Percentiles rank a stretch among this genome's conserved stretches.
Conservation (phyloP, 2,888 invertebrate genomes). For the Protula sp. region DNA sequence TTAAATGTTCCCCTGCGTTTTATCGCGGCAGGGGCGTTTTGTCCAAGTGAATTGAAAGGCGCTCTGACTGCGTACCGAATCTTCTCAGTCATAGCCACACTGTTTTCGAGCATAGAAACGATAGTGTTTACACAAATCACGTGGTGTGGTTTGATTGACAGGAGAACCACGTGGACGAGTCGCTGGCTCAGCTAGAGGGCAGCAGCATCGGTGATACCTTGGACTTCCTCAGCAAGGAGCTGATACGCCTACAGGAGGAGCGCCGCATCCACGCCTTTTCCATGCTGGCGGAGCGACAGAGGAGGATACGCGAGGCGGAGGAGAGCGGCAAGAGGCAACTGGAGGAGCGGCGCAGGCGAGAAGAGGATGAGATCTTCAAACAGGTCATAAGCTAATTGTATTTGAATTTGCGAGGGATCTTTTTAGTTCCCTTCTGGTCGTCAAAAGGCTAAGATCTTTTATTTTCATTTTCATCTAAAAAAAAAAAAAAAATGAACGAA, state of each 20-base stretch:
- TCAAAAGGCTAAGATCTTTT: background rate
- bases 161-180: slow-evolving; percentile 57
- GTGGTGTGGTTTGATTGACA: slow-evolving; percentile 18
- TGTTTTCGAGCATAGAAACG: too few species aligned
- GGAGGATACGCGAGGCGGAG: slow-evolving; percentile 70
- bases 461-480: too few species aligned
- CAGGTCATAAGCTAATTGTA: slow-evolving; percentile 56
- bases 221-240: slow-evolving; percentile 72
- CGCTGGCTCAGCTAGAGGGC: slow-evolving; percentile 68
- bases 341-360: slow-evolving; percentile 67
- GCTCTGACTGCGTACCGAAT: too few species aligned
- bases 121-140: too few species aligned
- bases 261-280: slow-evolving; percentile 73
- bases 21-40: too few species aligned
- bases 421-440: background rate
- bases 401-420: background rate
- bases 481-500: too few species aligned
- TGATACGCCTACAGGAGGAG: slow-evolving; percentile 70
- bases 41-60: too few species aligned
- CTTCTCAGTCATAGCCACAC: too few species aligned
- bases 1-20: too few species aligned
- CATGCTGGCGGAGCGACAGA: slow-evolving; percentile 71
- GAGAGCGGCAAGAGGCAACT: slow-evolving; percentile 74
- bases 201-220: slow-evolving; percentile 65
- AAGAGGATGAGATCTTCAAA: slow-evolving; percentile 76